These are phyloP conservation scores for Notoglanidium macrostoma DNA, from an alignment of 2,797 vertebrate genomes.

Conservation along the genomic window DNA sequence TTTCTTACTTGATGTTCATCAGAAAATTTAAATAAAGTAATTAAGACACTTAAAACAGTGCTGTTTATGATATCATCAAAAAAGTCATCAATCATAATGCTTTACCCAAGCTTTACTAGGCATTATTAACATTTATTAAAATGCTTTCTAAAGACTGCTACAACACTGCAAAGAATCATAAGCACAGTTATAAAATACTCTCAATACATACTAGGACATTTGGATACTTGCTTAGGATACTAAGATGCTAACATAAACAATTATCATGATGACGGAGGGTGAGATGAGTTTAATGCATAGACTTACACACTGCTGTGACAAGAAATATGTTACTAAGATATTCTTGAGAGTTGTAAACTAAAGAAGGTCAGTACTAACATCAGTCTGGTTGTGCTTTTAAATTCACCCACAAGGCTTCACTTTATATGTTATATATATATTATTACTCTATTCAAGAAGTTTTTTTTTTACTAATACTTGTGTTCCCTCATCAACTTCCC, in stretches of 20 bases:
- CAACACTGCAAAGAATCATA: neutral
- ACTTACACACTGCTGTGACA: neutral
- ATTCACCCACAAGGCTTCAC: neutral
- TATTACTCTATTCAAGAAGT: neutral
- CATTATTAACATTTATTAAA: neutral
- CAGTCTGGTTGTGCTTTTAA: neutral
- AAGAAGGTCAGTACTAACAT: slow-evolving; percentile 19
- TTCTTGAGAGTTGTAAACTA: slow-evolving; percentile 62
- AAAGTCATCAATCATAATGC: neutral
- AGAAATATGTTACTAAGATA: slow-evolving; percentile 64
- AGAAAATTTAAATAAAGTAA: neutral
- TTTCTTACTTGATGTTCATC: neutral
- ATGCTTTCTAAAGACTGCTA: slow-evolving; percentile 1
- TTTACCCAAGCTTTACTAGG: neutral
- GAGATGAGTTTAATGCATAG: slow-evolving; percentile 51
- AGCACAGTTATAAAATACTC: neutral
- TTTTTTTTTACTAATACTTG: neutral
- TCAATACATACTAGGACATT: neutral
- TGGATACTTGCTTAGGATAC: neutral
- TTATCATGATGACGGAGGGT: slow-evolving; percentile 1
- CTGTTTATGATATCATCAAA: neutral
- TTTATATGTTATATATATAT: neutral
- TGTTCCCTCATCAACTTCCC: neutral
- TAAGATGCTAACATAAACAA: slow-evolving; percentile 16
- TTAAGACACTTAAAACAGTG: neutral